Evolutionary conservation across 1,140 invertebrate genomes (phyloP).

Genomic region (Thaumetopoea pityocampa): DNA sequence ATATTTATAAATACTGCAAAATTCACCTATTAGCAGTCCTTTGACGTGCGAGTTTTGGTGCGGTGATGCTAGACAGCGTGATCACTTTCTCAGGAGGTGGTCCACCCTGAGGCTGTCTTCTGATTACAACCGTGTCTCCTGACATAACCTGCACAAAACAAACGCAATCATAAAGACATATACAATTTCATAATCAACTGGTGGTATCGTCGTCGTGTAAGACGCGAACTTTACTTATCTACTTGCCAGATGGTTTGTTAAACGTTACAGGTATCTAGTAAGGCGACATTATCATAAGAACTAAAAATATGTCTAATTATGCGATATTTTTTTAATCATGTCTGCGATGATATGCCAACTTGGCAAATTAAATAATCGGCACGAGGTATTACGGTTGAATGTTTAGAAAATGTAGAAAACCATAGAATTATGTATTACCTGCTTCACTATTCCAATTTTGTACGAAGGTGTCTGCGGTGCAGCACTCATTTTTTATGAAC

Average conservation of each 20-base stretch:
- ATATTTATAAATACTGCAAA: neutral
- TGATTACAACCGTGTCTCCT: slow-evolving; percentile 92
- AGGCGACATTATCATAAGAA: neutral
- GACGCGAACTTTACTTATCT: neutral
- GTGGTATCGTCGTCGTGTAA: neutral
- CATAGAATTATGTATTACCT: slow-evolving; percentile 52
- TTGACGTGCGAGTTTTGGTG: slow-evolving; percentile 91
- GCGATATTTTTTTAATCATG: slow-evolving; percentile 11
- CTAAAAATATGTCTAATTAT: neutral
- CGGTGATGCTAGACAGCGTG: slow-evolving; percentile 91
- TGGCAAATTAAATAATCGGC: slow-evolving; percentile 49
- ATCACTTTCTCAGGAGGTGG: slow-evolving; percentile 95
- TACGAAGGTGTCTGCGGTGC: slow-evolving; percentile 49
- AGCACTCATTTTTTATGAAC: slow-evolving; percentile 56
- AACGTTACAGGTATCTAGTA: neutral
- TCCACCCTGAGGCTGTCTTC: slow-evolving; percentile 86
- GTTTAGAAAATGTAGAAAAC: slow-evolving; percentile 26
- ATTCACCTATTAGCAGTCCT: slow-evolving; percentile 80
- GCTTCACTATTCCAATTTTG: slow-evolving; percentile 66
- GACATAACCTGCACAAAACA: slow-evolving; percentile 83
- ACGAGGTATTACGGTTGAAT: slow-evolving; percentile 41
- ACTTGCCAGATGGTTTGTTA: slow-evolving; percentile 6
- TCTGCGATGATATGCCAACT: slow-evolving; percentile 56
- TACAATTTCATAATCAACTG: neutral
- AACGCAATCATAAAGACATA: neutral